Conservation (phyloP, 2,888 invertebrate genomes). For the Plusia festucae region DNA sequence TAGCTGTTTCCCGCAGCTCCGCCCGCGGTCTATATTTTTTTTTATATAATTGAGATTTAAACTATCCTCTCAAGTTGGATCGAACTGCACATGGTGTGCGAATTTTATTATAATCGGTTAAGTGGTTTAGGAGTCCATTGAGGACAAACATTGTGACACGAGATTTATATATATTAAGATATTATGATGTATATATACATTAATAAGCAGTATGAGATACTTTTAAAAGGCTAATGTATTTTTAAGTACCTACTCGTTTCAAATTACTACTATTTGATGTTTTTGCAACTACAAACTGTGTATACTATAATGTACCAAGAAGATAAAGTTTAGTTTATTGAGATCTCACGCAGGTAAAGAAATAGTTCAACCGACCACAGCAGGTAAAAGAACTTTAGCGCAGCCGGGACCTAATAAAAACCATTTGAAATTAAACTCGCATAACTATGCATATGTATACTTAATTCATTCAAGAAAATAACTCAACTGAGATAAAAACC, state of each 20-base stretch:
- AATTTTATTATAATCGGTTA: too few relatives aligned
- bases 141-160: too few relatives aligned
- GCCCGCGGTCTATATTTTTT: too few relatives aligned
- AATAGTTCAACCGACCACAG: conserved; percentile 24
- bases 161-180: too few relatives aligned
- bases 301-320: background rate
- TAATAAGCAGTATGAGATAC: conserved; percentile 11
- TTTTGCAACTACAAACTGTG: background rate
- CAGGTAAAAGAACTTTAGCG: conserved; percentile 39
- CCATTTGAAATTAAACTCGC: conserved; percentile 13
- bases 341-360: conserved; percentile 29
- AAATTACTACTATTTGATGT: background rate
- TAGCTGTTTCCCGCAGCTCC: too few relatives aligned
- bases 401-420: conserved; percentile 23
- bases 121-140: too few relatives aligned
- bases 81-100: too few relatives aligned
- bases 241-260: background rate
- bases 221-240: conserved; percentile 20
- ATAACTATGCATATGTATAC: background rate
- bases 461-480: conserved; percentile 1
- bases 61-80: too few relatives aligned
- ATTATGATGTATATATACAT: too few relatives aligned
- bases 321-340: background rate
- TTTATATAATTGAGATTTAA: too few relatives aligned
- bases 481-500: background rate